Base-by-base conservation (phyloP, 1,140 invertebrate genomes). In the Aethina tumida region DNA sequence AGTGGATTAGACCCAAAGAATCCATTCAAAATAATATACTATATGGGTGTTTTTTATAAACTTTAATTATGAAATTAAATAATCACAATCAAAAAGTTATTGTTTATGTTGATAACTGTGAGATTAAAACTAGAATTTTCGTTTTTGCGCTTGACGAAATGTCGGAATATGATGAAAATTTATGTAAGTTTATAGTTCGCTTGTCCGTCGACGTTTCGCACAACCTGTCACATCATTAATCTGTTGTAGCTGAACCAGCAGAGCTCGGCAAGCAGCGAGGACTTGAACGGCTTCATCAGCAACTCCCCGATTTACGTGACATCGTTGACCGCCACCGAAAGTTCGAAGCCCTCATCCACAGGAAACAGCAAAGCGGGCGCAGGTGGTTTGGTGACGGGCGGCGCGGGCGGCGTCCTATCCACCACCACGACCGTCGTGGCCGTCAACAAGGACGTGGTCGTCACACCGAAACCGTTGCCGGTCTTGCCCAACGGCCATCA, bases 281-380 rank as follows among this genome's bases (percentile, higher is more conserved):
- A 83, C 43, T 62, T 79, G 40, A 81, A 80, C 67, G 77, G 77
- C 12, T 76, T 81, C 58, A 77, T 81, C 43, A 76, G 76, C 47
- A 77, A 72, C 58, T 77, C 76, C 19, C 77, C 81, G 14, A 82
- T 86, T 39, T 86, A 85, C 67, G 81, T 84, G 38, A 85, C 81
- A 32, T 82, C 79, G 35, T 75, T 78, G 41, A 74, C 71, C 51
- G 73, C 74, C 50, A 75, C 73, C 52, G 74, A 75, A 49, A 58
- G 64, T 66, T 37, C 63, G 59, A 54, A 64, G 62, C 50, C 67
- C 63, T 64, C 62, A 41, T 59, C 49, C 49, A 54, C 48, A 48
- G 52, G 39, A 59, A 53, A 41, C 50, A 58, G 40, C n/a, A n/a
- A n/a, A n/a, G n/a, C n/a, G n/a, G n/a, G n/a, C n/a, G 39, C 48